A percentile compares a stretch with the other conserved stretches of the same genome.
phyloP scores from a whole-genome alignment of 2,113 vertebrate genomes.

The Aspidoscelis tigris region DNA sequence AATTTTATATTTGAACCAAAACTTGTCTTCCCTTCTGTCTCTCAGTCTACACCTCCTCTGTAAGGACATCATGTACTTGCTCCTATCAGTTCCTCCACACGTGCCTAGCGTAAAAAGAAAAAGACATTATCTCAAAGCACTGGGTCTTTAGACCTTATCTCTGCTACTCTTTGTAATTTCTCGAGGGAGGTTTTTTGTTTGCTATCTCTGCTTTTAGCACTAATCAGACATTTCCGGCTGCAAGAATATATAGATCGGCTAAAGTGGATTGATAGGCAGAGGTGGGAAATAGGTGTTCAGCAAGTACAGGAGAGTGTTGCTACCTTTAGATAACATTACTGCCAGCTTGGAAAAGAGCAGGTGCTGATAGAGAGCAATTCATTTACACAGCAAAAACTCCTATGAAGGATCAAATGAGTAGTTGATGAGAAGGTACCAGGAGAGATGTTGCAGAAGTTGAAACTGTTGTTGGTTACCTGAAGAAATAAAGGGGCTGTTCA shows the following conservation, averaged over 20 bases:
- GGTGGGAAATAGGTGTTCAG: slow-evolving; percentile 18
- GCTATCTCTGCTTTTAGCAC: not conserved
- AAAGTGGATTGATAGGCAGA: not conserved
- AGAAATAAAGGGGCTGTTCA: not conserved
- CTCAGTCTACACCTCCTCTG: not conserved
- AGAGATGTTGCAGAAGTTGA: not conserved
- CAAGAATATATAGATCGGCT: slow-evolving; percentile 6
- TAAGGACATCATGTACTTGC: not conserved
- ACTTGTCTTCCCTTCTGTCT: not conserved
- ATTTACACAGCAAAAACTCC: not conserved
- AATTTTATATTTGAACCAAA: not conserved
- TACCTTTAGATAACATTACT: not conserved
- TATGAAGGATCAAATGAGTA: not conserved
- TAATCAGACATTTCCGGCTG: slow-evolving; percentile 34
- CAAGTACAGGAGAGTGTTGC: not conserved
- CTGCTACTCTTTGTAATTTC: slow-evolving; percentile 6
- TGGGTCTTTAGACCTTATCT: slow-evolving; percentile 38
- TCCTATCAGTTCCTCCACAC: not conserved
- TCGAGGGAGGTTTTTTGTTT: slow-evolving; percentile 37
- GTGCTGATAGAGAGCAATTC: not conserved
- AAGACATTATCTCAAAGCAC: not conserved
- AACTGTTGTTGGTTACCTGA: not conserved
- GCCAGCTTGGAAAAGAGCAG: not conserved
- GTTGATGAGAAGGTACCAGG: not conserved
- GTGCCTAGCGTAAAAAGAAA: not conserved